Conservation (phyloP, 1,140 invertebrate species). For the Platyscapa corneri region DNA sequence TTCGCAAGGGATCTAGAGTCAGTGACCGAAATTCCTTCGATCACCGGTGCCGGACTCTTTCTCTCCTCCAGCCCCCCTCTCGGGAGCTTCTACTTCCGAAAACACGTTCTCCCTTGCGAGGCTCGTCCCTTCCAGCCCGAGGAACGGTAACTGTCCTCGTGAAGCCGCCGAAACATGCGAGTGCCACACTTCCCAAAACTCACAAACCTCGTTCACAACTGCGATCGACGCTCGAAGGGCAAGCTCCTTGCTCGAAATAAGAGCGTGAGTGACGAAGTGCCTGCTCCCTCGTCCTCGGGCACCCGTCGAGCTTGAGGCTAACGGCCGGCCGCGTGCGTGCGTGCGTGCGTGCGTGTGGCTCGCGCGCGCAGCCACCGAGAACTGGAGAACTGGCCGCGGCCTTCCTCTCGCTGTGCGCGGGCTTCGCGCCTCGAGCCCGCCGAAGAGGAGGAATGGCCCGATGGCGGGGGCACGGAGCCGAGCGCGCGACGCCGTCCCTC, state of each 20-base stretch:
- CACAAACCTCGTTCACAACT: background rate
- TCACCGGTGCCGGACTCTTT: background rate
- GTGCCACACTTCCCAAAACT: background rate
- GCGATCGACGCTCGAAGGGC: background rate
- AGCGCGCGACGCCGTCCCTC: background rate
- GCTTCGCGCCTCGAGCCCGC: too few relatives aligned
- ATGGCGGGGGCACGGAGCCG: background rate
- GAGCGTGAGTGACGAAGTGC: background rate
- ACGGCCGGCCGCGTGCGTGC: background rate
- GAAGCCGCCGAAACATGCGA: background rate
- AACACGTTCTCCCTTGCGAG: background rate
- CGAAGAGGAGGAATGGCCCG: background rate
- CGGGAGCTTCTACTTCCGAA: background rate
- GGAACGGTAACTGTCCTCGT: background rate
- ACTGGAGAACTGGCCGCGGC: slow-evolving; percentile 55
- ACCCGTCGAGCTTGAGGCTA: background rate
- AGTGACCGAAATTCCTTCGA: background rate
- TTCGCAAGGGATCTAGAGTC: too few relatives aligned
- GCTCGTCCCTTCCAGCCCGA: background rate
- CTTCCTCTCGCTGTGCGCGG: background rate
- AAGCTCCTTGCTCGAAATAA: background rate
- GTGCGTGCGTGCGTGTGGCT: slow-evolving; percentile 48
- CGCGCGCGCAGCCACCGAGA: slow-evolving; percentile 57
- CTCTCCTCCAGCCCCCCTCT: background rate
- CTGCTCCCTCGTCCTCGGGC: too few relatives aligned